Conservation (phyloP, 2,888 invertebrate genomes). For the Hipparchia sbordonii region DNA sequence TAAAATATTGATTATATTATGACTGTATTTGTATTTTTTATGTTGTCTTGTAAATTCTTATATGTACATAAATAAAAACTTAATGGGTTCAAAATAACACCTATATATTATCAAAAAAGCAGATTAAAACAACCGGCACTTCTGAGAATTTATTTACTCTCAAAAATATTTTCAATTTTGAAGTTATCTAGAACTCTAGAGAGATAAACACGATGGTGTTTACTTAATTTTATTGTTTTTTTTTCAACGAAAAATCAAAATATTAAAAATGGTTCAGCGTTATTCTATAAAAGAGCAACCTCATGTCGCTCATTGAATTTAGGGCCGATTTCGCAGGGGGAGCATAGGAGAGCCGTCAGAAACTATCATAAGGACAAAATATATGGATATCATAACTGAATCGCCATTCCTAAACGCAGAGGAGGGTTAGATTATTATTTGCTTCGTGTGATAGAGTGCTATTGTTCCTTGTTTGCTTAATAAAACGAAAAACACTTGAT, state of each 20-base stretch:
- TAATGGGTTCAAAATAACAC: no score
- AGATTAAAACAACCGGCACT: no score
- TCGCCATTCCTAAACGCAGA: slow-evolving; percentile 38
- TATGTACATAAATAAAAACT: no score
- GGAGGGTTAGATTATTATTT: slow-evolving; percentile 37
- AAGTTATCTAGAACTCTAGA: no score
- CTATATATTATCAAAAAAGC: no score
- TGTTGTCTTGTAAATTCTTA: no score
- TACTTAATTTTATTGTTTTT: not conserved
- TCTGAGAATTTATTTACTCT: not conserved
- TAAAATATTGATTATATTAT: no score
- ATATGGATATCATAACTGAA: slow-evolving; percentile 69
- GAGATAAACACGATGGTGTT: no score
- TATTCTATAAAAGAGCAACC: slow-evolving; percentile 51
- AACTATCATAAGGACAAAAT: slow-evolving; percentile 62
- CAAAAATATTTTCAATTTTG: not conserved
- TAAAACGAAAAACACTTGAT: not conserved
- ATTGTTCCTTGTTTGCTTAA: not conserved
- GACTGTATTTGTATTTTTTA: no score
- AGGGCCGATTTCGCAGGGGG: slow-evolving; percentile 50
- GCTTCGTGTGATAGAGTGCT: slow-evolving; percentile 9
- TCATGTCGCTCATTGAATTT: slow-evolving; percentile 48
- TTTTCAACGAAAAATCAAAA: not conserved
- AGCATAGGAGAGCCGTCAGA: slow-evolving; percentile 72
- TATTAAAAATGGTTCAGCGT: slow-evolving; percentile 16